Percentiles rank a stretch among this genome's conserved stretches.
Evolutionary conservation across 2,797 vertebrate species (phyloP).

Genomic region (Halcyon chelicuti): DNA sequence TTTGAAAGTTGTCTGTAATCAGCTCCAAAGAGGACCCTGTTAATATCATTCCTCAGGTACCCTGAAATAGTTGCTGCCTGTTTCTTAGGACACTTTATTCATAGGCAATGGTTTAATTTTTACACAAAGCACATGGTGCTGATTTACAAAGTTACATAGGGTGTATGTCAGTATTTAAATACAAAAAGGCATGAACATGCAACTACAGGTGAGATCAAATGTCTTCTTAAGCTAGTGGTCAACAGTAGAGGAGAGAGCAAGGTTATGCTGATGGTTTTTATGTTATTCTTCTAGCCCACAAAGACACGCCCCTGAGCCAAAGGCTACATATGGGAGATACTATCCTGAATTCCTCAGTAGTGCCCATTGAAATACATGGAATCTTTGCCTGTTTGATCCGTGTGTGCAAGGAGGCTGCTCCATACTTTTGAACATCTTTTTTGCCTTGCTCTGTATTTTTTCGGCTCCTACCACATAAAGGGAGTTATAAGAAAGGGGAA

Average conservation of each 20-base stretch:
- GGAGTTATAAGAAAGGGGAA: neutral
- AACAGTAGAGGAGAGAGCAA: neutral
- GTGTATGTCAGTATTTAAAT: neutral
- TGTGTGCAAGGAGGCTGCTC: neutral
- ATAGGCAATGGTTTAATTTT: neutral
- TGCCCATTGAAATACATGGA: neutral
- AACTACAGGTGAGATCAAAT: neutral
- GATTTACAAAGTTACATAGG: neutral
- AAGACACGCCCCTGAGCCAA: neutral
- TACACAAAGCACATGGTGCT: neutral
- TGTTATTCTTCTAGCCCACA: neutral
- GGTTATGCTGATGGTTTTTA: neutral
- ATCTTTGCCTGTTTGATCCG: neutral
- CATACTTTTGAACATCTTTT: neutral
- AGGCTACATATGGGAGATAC: neutral
- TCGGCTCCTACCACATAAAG: neutral
- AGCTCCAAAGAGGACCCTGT: neutral
- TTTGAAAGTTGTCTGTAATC: neutral
- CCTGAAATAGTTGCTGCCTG: neutral
- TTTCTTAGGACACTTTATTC: neutral
- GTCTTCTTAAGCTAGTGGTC: neutral
- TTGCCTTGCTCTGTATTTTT: neutral
- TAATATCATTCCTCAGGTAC: neutral
- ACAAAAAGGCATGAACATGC: neutral
- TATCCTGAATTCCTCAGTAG: neutral